phyloP scores from a whole-genome alignment of 2,888 invertebrate species.

The Halocaridina rubra region DNA sequence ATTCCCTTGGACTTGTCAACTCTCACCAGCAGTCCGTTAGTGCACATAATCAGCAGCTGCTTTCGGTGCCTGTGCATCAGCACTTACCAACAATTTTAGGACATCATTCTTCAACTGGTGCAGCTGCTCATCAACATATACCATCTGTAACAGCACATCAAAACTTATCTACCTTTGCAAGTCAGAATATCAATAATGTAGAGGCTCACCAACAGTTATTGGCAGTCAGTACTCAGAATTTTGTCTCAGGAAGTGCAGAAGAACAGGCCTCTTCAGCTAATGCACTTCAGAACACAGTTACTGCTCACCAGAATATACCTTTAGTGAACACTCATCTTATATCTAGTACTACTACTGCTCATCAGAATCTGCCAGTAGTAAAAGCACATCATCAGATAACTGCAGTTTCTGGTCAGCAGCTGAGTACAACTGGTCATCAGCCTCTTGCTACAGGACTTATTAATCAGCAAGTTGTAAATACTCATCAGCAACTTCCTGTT shows the following conservation, averaged over 20 bases:
- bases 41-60: not conserved
- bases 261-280: not conserved
- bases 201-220: slow-evolving; percentile 29
- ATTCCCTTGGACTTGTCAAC: not conserved
- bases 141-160: not conserved
- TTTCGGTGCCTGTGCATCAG: slow-evolving; percentile 3
- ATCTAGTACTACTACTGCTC: not conserved
- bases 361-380: not conserved
- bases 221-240: not conserved
- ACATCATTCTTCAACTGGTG: slow-evolving; percentile 11
- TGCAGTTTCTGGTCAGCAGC: slow-evolving; percentile 38
- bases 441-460: slow-evolving; percentile 21
- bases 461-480: slow-evolving; percentile 33
- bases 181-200: no score
- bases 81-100: not conserved
- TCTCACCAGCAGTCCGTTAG: not conserved
- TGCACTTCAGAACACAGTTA: not conserved
- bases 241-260: not conserved
- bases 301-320: slow-evolving; percentile 20
- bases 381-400: slow-evolving; percentile 29
- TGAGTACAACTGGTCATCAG: slow-evolving; percentile 1
- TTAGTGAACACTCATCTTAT: slow-evolving; percentile 14
- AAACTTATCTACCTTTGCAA: not conserved
- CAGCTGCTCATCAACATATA: slow-evolving; percentile 30
- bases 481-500: slow-evolving; percentile 38